These are phyloP conservation scores for Amblyjoppa proteus DNA, from an alignment of 2,888 invertebrate species.

Conservation along the genomic window DNA sequence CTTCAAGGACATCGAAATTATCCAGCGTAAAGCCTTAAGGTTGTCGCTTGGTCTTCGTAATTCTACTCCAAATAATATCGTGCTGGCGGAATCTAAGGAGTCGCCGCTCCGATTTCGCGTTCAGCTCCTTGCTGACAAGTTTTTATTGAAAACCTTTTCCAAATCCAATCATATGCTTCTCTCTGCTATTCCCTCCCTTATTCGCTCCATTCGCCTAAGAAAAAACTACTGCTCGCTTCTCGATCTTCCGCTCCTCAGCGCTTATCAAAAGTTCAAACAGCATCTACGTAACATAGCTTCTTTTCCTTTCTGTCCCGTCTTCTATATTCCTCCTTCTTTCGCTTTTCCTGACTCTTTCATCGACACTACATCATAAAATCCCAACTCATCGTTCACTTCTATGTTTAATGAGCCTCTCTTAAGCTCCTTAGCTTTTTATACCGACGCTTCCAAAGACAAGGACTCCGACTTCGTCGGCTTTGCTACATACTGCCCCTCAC, in stretches of 20 bases:
- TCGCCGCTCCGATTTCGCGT: not conserved
- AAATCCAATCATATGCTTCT: not conserved
- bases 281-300: not conserved
- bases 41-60: conserved; percentile 38
- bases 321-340: not conserved
- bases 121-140: not conserved
- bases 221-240: not conserved
- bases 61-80: conserved; percentile 46
- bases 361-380: not conserved
- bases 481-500: not conserved
- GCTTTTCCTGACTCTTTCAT: not conserved
- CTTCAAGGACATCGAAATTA: not conserved
- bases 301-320: not conserved
- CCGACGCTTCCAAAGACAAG: not conserved
- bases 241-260: not conserved
- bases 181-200: not conserved
- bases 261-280: not conserved
- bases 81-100: conserved; percentile 29
- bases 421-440: not conserved
- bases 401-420: not conserved
- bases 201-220: not conserved
- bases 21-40: conserved; percentile 39
- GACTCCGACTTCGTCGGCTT: not conserved
- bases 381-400: not conserved
- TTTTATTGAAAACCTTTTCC: not conserved